Evolutionary conservation across 2,797 vertebrate genomes (phyloP).

Genomic region (Tenualosa thibaudeaui): DNA sequence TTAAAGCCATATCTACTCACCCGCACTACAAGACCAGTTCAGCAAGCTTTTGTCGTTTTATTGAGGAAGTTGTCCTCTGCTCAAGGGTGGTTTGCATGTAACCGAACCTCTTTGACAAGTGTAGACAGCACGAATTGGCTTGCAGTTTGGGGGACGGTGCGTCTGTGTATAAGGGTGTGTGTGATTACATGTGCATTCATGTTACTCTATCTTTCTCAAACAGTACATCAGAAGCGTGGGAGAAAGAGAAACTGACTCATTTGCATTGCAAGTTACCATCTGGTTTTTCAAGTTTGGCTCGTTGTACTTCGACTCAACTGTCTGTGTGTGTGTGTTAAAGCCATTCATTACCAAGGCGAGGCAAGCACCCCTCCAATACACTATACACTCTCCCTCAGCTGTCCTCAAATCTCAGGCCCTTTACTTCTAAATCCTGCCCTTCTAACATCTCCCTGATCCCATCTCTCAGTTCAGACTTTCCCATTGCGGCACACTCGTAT

Average conservation of each 20-base stretch:
- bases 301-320: neutral
- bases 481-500: neutral
- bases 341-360: neutral
- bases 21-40: neutral
- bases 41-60: neutral
- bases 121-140: neutral
- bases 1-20: neutral
- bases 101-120: neutral
- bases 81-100: neutral
- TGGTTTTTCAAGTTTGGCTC: constrained; percentile 21
- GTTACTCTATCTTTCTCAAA: neutral
- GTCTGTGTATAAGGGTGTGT: neutral
- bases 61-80: neutral
- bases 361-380: neutral
- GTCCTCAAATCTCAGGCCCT: neutral
- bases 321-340: constrained; percentile 3
- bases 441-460: neutral
- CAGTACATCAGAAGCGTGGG: neutral
- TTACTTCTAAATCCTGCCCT: neutral
- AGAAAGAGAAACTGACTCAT: constrained; percentile 9
- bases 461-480: neutral
- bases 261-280: neutral
- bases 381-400: neutral
- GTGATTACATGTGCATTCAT: neutral
- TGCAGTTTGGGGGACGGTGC: neutral